These are phyloP conservation scores for Phrynosoma platyrhinos DNA, from an alignment of 2,113 vertebrate species.

Conservation along the genomic window DNA sequence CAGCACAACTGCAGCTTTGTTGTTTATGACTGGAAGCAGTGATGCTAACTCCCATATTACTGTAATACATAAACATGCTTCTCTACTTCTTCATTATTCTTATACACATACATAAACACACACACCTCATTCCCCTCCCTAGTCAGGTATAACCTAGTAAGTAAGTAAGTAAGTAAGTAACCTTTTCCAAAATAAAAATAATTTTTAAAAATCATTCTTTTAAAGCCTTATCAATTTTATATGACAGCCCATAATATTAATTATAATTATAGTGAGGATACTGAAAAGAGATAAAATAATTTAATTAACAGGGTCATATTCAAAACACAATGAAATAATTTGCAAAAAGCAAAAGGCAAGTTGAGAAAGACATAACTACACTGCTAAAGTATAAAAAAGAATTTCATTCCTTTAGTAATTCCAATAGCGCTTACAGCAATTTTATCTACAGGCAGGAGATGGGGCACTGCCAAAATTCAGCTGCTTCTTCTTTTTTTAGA, in stretches of 20 bases:
- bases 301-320: background rate
- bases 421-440: background rate
- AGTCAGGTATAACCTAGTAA: background rate
- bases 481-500: background rate
- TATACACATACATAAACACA: too few species aligned
- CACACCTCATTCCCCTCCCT: background rate
- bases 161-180: too few species aligned
- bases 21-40: background rate
- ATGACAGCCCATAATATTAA: background rate
- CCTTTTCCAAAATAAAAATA: background rate
- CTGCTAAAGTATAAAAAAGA: background rate
- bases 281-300: background rate
- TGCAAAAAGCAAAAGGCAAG: background rate
- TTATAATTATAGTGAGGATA: background rate
- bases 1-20: background rate
- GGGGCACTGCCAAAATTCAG: background rate
- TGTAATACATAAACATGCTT: background rate
- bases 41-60: background rate
- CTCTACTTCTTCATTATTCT: background rate
- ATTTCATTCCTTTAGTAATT: background rate
- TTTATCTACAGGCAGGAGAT: background rate
- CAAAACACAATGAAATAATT: too few species aligned
- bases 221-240: background rate
- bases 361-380: background rate
- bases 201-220: background rate